Percentiles rank a stretch among this genome's conserved stretches.
Conservation (phyloP, 1,140 invertebrate genomes). For the Ceratosolen fusciceps region DNA sequence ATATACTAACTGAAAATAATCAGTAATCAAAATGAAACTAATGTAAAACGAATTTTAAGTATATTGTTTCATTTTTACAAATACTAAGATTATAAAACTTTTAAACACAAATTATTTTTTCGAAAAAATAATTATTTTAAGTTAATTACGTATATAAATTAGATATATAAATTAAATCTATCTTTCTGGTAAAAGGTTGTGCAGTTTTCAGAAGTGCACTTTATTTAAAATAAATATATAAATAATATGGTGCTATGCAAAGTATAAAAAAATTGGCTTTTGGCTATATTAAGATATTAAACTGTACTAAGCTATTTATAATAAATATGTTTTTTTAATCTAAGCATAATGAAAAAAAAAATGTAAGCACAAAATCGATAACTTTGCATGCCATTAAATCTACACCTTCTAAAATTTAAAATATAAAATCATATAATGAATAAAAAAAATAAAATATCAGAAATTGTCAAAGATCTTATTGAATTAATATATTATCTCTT, state of each 20-base stretch:
- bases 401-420: constrained; percentile 27
- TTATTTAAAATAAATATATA: constrained; percentile 46
- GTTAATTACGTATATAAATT: constrained; percentile 17
- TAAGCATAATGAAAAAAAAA: constrained; percentile 35
- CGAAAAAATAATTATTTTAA: constrained; percentile 11
- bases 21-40: constrained; percentile 36
- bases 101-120: constrained; percentile 21
- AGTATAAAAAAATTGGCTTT: constrained; percentile 38
- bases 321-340: constrained; percentile 47
- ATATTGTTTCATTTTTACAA: constrained; percentile 28
- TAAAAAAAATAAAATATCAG: too few relatives aligned
- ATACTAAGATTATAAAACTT: neutral
- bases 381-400: constrained; percentile 22
- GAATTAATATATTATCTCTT: neutral
- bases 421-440: too few relatives aligned
- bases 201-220: constrained; percentile 49
- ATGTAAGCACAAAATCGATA: constrained; percentile 8
- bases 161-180: constrained; percentile 41
- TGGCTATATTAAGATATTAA: constrained; percentile 29
- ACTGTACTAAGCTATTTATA: constrained; percentile 41
- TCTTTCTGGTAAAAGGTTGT: constrained; percentile 43
- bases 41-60: constrained; percentile 33
- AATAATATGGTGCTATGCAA: constrained; percentile 47
- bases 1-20: constrained; percentile 26
- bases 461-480: neutral